Base-by-base conservation (phyloP, 2,113 vertebrate species). In the cattle (Bos taurus) region DNA sequence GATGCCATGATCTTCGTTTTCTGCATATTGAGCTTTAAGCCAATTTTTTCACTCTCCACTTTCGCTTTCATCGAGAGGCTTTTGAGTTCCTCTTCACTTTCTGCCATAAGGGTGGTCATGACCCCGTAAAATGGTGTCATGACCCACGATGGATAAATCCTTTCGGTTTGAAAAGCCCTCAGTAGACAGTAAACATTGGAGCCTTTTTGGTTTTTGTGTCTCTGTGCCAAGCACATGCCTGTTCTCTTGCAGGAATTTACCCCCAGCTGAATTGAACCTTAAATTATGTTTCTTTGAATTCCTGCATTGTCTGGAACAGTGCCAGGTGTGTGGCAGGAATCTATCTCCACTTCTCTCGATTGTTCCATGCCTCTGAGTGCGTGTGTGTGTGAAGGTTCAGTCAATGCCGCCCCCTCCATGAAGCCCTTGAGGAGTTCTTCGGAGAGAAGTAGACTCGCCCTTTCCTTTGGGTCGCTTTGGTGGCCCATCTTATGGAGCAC, bases 401-500 rank as follows among this genome's bases (percentile, higher is more conserved):
- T 40, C 67, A 19, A 0, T 11, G n/a, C 26, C 36, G 25, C 1
- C 21, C 14, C 7, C 46, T 91, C 87, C 7, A 1, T 1, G 7
- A 74, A n/a, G 23, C 54, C 81, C 56, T n/a, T 36, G 36, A 85
- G 28, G 6, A 48, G 12, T 59, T 60, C 88, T 64, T 60, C 30
- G 56, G 26, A 36, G 5, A 91, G 78, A 52, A 28, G 40, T 16
- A 3, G 5, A 56, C 67, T 36, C 15, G 16, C 4, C 40, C 21
- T 40, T 8, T 40, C 82, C 40, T 23, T 60, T 23, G 21, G 88
- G 40, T 0, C 33, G 1, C 30, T 40, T 46, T 33, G 82, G 17
- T 50, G 28, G 21, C 40, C 40, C 57, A 4, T 74, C 25, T 59
- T 6, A 19, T 3, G 25, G 56, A 71, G 21, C 56, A 59, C 30